These are phyloP conservation scores for Peromyscus californicus DNA, from an alignment of 2,113 vertebrate species.

Conservation along the genomic window DNA sequence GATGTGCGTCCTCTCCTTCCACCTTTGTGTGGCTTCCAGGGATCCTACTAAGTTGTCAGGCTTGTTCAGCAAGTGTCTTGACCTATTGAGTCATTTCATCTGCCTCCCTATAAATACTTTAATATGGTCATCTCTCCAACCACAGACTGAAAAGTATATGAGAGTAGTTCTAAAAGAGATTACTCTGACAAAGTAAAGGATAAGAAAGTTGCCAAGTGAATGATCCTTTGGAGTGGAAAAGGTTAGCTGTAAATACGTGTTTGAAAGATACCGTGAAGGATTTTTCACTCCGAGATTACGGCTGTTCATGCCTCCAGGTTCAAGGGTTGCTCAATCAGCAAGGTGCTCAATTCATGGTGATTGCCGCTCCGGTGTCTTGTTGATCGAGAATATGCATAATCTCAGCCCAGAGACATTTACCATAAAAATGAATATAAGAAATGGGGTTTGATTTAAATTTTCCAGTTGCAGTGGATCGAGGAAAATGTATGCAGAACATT, in stretches of 20 bases:
- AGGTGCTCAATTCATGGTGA: conserved; percentile 79
- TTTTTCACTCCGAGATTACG: conserved; percentile 21
- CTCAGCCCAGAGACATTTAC: conserved; percentile 72
- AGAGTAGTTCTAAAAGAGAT: conserved; percentile 58
- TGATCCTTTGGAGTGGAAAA: conserved; percentile 45
- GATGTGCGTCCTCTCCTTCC: background rate
- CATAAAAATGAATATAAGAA: conserved; percentile 76
- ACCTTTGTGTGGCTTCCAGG: background rate
- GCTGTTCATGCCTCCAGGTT: conserved; percentile 66
- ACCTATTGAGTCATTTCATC: background rate
- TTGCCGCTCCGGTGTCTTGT: conserved; percentile 71
- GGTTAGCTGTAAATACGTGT: conserved; percentile 46
- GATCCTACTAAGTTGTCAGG: background rate
- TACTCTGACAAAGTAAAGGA: conserved; percentile 52
- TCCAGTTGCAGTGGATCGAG: conserved; percentile 71
- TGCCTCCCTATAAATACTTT: background rate
- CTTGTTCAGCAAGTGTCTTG: background rate
- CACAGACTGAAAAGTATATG: conserved; percentile 47
- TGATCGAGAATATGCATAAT: conserved; percentile 78
- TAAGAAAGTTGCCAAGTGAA: conserved; percentile 59
- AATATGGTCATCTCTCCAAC: conserved; percentile 34
- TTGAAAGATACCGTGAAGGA: conserved; percentile 41
- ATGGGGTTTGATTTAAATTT: conserved; percentile 76
- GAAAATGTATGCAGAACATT: conserved; percentile 75
- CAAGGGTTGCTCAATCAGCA: conserved; percentile 80